Percentiles rank a stretch among this genome's conserved stretches.
Evolutionary conservation across 2,113 vertebrate genomes (phyloP).

Genomic region (Phylloscopus whistleri): DNA sequence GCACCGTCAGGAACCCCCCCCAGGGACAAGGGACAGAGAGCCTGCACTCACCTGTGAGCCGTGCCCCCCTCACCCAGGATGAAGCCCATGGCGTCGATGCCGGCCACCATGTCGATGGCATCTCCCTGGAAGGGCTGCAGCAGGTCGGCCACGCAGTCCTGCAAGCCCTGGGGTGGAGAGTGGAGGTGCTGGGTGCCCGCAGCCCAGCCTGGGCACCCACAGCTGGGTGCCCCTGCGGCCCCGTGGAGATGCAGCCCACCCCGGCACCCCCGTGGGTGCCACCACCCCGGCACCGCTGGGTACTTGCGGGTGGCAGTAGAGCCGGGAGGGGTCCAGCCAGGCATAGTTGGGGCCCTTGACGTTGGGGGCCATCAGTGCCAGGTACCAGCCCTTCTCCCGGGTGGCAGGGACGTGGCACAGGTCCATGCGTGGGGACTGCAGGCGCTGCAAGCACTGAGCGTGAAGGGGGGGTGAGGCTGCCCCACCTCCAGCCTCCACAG

Average conservation of each 20-base stretch:
- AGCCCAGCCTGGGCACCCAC: background rate
- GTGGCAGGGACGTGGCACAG: constrained; percentile 39
- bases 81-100: constrained; percentile 90
- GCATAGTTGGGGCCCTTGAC: constrained; percentile 80
- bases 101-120: constrained; percentile 80
- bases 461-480: rapidly evolving
- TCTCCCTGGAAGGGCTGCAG: constrained; percentile 79
- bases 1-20: constrained; percentile 60
- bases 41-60: rapidly evolving
- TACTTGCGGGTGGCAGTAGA: constrained; percentile 87
- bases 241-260: background rate
- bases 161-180: constrained; percentile 71
- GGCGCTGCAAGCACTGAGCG: background rate
- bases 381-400: constrained; percentile 79
- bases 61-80: constrained; percentile 76
- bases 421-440: constrained; percentile 57
- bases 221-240: background rate
- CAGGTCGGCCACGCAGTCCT: constrained; percentile 82
- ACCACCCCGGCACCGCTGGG: rapidly evolving
- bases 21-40: rapidly evolving
- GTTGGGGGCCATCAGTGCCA: constrained; percentile 86
- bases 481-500: rapidly evolving
- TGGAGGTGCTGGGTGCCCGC: background rate
- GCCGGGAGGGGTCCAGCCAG: constrained; percentile 88
- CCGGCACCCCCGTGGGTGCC: rapidly evolving